Evolutionary conservation across 2,113 vertebrate genomes (phyloP), one percentile per base, ranked within the genome.

Genomic region (Cheirogaleus medius): DNA sequence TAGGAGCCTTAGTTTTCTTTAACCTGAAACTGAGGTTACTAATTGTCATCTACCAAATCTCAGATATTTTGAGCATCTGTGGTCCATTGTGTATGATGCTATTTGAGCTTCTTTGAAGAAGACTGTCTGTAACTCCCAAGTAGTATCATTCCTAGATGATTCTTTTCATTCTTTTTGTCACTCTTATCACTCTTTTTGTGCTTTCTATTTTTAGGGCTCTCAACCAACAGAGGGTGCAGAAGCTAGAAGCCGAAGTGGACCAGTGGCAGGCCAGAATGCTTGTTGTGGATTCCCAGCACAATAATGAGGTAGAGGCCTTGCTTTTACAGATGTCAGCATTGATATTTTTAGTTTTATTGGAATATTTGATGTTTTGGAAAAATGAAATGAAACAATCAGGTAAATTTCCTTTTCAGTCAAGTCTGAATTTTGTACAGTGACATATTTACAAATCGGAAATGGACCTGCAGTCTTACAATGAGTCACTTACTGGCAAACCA

Each of bases 211-310:
- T 11, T 52, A 99, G 99, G 95, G 93, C 93, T 49, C 96, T 98
- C 29, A 95, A 92, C 80, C 98, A 98, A 32, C 98, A 98, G 63
- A 95, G 96, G 66, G 95, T 99, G 11, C 98, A 98, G 96, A 98
- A 85, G 58, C 98, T 99, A 18, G 98, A 99, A 85, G 96, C 76
- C 13, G 98, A 99, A 87, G 88, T 99, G 96, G 98, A 99, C 87
- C 98, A 98, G 71, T 98, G 98, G 90, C 98, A 98, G 56, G 95
- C 81, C 54, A 97, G 96, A 76, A 96, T 98, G 78, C 92, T 97
- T 18, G 93, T 97, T 0, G 47, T 98, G 76, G 97, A 98, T 18
- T 95, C 91, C 13, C 98, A 98, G 66, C 96, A 98, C 80, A 91
- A 2, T 76, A 97, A n/a, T n/a, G 98, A 99, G 98, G 99, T 99